phyloP scores from a whole-genome alignment of 2,888 invertebrate species.

The Ptychoptera albimana region DNA sequence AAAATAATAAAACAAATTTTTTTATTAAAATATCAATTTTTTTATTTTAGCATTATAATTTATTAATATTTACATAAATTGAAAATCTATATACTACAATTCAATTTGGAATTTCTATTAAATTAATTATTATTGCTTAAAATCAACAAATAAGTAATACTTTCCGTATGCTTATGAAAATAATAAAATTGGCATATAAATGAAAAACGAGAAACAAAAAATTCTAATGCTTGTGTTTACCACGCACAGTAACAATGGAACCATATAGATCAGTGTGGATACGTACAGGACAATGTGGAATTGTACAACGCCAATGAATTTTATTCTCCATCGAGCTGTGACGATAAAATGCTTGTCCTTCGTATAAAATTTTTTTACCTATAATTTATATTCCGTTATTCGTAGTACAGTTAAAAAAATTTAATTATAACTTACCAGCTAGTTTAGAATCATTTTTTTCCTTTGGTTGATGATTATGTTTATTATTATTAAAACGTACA shows the following conservation, averaged over 20 bases:
- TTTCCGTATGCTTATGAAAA: no score
- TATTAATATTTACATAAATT: no score
- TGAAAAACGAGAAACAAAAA: no score
- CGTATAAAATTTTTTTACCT: constrained; percentile 10
- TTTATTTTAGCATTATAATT: no score
- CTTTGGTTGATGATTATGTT: constrained; percentile 10
- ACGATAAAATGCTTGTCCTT: constrained; percentile 9
- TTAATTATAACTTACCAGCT: constrained; percentile 4
- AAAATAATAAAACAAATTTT: no score
- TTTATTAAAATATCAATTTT: no score
- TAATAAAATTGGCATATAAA: no score
- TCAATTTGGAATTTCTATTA: no score
- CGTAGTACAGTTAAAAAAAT: no score
- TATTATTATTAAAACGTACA: constrained; percentile 5
- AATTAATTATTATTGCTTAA: no score
- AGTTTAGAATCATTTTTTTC: constrained; percentile 1
- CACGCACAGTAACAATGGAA: constrained; percentile 7
- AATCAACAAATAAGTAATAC: no score
- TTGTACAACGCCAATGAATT: constrained; percentile 11
- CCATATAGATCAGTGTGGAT: constrained; percentile 9
- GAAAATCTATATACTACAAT: no score
- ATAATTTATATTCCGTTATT: neutral
- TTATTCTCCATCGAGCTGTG: constrained; percentile 9
- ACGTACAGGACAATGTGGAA: constrained; percentile 7
- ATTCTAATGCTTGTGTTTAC: constrained; percentile 4